Base-by-base conservation (phyloP, 2,888 invertebrate species). In the Acronicta leporina region DNA sequence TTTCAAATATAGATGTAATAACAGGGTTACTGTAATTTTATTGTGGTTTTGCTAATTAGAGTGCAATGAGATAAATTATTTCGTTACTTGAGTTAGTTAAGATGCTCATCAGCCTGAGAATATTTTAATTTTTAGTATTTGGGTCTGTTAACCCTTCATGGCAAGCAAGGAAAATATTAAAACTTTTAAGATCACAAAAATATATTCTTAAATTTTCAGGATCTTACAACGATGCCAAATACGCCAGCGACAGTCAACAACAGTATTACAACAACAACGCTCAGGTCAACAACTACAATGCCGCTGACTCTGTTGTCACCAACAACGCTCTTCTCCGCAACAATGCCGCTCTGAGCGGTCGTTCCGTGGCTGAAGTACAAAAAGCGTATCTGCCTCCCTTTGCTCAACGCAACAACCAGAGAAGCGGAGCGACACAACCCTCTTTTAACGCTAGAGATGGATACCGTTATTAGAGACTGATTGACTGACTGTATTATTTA, bases 191-290 rank as follows among this genome's bases (percentile, higher is more conserved):
- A 9, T 30, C 30, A 9, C 9, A 30, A 9, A 30, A 30, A 30
- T 5, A 9, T 5, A 13, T 42, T 15, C 53, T 66, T 50, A 11
- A 6, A 30, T 51, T 65, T 66, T 5, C 82, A 93, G 94, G 93
- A 16, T 87, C 89, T 0, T 94, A 93, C 85, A 88, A 11, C 40
- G 89, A 87, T 64, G 86, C 71, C 13, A 92, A 91, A 79, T 92
- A 90, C 62, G 66, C 68, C 5, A 76, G 15, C 25, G 60, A 57
- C 63, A 65, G 13, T 54, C 62, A 60, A 46, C 74, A 64, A 40
- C 66, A 63, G 10, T 64, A 48, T 44, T 62, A 63, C 54, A 64
- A 60, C 42, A 56, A 45, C 53, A 68, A 62, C 48, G 60, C 63
- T 65, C 68, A 69, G 63, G 14, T 59, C 57, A 60, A 46, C 74